Evolutionary conservation across 2,888 invertebrate genomes (phyloP), one percentile per base, ranked within the genome.

Genomic region (Diarsia mendica): DNA sequence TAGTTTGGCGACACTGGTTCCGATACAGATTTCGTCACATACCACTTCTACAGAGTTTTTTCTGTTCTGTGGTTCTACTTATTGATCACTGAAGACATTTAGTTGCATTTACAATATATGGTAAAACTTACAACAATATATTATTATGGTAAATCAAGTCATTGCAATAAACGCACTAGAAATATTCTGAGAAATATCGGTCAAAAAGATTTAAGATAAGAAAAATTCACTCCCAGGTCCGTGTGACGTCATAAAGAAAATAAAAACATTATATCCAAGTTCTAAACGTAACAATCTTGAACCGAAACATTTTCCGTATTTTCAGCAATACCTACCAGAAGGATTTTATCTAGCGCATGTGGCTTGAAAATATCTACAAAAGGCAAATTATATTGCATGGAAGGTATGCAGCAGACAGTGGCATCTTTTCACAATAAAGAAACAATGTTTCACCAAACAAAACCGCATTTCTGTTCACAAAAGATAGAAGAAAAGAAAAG

Each of bases 321-420:
- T 75, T 33, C 82, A 77, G 77, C 58, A 13, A 33, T 64, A 13
- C 79, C 60, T 6, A 49, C 75, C 23, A 74, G 55, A 74, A 75
- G 46, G 6, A 51, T 74, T 44, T 51, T 81, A 33, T 49, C 64
- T 18, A 58, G 18, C 44, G 8, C 48, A 49, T 51, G 20, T 0
- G 77, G 85, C 4, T 58, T 83, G 51, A 85, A 60, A 55, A 73
- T 83, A 71, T 83, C 85, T 33, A 8, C 82, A 6, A 70, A 72
- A 73, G 85, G 82, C 4, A 85, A 82, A 58, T 44, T 39, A 20
- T 85, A 28, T 67, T 85, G 63, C 8, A n/a, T 73, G 33, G 67
- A 83, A 58, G 82, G 82, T 13, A 63, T 83, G 60, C 61, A 67
- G 3, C 64, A 70, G 8, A 44, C 58, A 18, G 8, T 70, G n/a